A percentile compares a stretch with the other conserved stretches of the same genome.
Conservation (phyloP, 1,140 invertebrate species). For the Drosophila bipectinata region DNA sequence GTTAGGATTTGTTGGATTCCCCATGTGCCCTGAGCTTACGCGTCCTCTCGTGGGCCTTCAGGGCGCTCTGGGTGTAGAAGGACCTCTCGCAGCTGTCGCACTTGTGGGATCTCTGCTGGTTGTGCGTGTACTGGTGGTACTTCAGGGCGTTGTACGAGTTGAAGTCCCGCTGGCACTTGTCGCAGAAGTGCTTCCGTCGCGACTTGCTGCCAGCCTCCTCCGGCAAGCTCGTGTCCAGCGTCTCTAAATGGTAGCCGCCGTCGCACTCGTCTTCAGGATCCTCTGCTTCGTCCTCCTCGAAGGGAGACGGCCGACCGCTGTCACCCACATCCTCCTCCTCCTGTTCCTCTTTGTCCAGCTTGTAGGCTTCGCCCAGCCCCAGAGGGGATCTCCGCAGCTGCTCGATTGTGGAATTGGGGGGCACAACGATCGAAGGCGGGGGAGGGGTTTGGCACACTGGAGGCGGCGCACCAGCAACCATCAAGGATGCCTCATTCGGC, state of each 20-base stretch:
- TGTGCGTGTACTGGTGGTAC: conserved; percentile 93
- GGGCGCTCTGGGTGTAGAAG: conserved; percentile 91
- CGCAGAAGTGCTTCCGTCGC: conserved; percentile 84
- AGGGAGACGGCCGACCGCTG: conserved; percentile 38
- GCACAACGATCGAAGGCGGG: not conserved
- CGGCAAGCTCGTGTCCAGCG: conserved; percentile 6
- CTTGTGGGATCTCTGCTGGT: conserved; percentile 89
- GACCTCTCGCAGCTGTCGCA: conserved; percentile 89
- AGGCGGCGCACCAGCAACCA: conserved; percentile 15
- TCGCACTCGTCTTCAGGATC: conserved; percentile 28
- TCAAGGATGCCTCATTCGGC: conserved; percentile 24
- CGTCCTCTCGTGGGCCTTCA: conserved; percentile 90
- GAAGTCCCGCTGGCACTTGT: conserved; percentile 89
- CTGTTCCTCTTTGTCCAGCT: conserved; percentile 30
- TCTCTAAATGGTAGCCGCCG: conserved; percentile 36
- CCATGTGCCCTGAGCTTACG: conserved; percentile 39
- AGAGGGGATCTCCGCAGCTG: conserved; percentile 57
- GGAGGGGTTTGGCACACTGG: conserved; percentile 33
- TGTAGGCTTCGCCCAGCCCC: conserved; percentile 47
- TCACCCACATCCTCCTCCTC: conserved; percentile 35
- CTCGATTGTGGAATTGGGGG: conserved; percentile 44
- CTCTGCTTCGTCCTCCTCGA: conserved; percentile 17
- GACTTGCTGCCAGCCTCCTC: conserved; percentile 16
- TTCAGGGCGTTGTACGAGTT: conserved; percentile 92
- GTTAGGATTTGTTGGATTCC: not conserved